Conservation (phyloP, 2,797 vertebrate species). For the Sternotherus odoratus region DNA sequence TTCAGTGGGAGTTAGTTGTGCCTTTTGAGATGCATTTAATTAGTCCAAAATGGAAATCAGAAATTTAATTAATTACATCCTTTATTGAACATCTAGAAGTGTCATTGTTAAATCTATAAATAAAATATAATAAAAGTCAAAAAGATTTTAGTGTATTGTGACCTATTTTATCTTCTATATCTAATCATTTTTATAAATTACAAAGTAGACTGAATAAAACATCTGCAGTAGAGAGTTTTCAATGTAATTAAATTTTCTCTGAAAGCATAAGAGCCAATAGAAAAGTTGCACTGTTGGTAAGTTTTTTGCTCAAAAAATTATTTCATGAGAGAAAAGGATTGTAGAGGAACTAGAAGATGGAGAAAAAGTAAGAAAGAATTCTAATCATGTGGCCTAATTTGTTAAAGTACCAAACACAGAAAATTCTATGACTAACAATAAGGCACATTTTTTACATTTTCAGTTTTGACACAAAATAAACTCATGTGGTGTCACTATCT, state of each 20-base stretch:
- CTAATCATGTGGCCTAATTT: constrained; percentile 40
- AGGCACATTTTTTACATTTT: constrained; percentile 10
- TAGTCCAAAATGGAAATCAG: constrained; percentile 20
- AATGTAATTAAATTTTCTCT: constrained; percentile 76
- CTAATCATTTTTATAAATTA: constrained; percentile 66
- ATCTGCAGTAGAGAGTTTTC: constrained; percentile 43
- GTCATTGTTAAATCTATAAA: constrained; percentile 54
- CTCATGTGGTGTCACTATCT: background rate
- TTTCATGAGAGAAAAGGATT: constrained; percentile 64
- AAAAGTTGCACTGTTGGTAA: constrained; percentile 69
- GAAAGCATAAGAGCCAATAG: constrained; percentile 69
- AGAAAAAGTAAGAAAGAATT: background rate
- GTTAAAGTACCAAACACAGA: background rate
- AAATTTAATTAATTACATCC: constrained; percentile 11
- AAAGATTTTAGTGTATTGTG: constrained; percentile 28
- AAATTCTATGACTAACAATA: background rate
- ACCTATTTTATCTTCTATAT: constrained; percentile 28
- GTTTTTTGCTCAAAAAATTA: constrained; percentile 59
- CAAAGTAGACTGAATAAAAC: constrained; percentile 42
- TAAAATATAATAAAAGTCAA: constrained; percentile 21
- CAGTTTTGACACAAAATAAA: constrained; percentile 5
- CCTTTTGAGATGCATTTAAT: constrained; percentile 39
- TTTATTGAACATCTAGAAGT: constrained; percentile 26
- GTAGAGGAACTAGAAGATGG: constrained; percentile 18
- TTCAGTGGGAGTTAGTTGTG: constrained; percentile 43